phyloP scores from a whole-genome alignment of 1,140 invertebrate species.

The Brachionus rubens region DNA sequence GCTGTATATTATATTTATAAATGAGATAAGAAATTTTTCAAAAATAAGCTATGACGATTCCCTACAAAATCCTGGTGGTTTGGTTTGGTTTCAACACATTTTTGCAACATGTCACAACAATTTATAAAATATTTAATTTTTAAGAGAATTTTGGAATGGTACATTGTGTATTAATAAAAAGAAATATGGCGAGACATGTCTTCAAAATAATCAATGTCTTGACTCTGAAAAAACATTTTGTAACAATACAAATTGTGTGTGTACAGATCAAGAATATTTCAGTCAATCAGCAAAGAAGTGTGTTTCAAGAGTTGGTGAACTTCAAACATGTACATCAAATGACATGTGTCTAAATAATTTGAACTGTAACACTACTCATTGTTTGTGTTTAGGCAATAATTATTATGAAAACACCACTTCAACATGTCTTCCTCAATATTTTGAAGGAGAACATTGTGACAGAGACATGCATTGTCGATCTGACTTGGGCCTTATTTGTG shows the following conservation, averaged over 20 bases:
- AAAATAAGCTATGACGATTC: too few species aligned
- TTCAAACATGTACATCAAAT: not conserved
- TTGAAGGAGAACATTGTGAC: not conserved
- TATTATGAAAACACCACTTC: not conserved
- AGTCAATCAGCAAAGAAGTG: not conserved
- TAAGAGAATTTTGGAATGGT: constrained; percentile 7
- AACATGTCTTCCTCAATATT: not conserved
- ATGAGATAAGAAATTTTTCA: too few species aligned
- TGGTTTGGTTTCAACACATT: too few species aligned
- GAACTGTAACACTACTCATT: not conserved
- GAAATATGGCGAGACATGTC: not conserved
- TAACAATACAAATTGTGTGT: not conserved
- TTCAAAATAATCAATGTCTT: not conserved
- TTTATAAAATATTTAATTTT: too few species aligned
- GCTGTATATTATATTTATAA: too few species aligned
- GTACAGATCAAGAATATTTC: not conserved
- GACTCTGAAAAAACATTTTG: not conserved
- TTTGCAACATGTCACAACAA: too few species aligned
- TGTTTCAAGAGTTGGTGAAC: not conserved
- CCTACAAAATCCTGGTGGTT: too few species aligned
- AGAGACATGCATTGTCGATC: not conserved
- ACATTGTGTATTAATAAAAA: not conserved
- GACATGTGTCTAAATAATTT: not conserved
- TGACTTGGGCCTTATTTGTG: too few species aligned
- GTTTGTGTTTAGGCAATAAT: not conserved